phyloP scores from a whole-genome alignment of 2,888 invertebrate species.

The Atrina japonica region DNA sequence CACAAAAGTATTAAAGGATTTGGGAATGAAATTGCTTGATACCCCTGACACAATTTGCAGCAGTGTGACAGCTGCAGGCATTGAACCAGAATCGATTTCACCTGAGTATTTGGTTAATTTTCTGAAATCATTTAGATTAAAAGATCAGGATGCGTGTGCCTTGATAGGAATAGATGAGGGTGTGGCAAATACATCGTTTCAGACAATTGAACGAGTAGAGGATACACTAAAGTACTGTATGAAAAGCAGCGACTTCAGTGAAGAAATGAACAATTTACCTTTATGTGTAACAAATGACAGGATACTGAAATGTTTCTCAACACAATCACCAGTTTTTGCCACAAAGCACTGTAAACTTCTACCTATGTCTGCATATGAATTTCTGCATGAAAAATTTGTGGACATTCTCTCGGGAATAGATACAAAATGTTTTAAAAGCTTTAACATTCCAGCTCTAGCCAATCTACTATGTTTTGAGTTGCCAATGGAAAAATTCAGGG shows the following conservation, averaged over 20 bases:
- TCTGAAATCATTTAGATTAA: conserved; percentile 29
- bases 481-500: conserved; percentile 3
- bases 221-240: conserved; percentile 32
- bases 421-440: background rate
- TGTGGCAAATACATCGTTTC: conserved; percentile 31
- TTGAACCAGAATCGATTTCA: conserved; percentile 2
- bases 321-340: conserved; percentile 20
- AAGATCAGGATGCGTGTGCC: background rate
- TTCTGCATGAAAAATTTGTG: conserved; percentile 38
- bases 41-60: conserved; percentile 31
- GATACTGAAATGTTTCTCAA: conserved; percentile 25
- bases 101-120: conserved; percentile 40
- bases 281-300: conserved; percentile 45
- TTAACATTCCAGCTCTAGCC: conserved; percentile 11
- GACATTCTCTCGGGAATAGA: background rate
- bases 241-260: conserved; percentile 18
- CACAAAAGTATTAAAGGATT: conserved; percentile 17
- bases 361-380: conserved; percentile 28
- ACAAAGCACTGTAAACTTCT: conserved; percentile 34
- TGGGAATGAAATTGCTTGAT: conserved; percentile 45
- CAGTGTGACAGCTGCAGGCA: conserved; percentile 26
- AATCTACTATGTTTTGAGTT: background rate
- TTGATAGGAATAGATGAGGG: background rate
- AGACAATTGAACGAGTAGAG: background rate
- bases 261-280: conserved; percentile 44